Evolutionary conservation across 2,797 vertebrate species (phyloP), one percentile per base, ranked within the genome.

Genomic region (Amblyopsis hoosieri): DNA sequence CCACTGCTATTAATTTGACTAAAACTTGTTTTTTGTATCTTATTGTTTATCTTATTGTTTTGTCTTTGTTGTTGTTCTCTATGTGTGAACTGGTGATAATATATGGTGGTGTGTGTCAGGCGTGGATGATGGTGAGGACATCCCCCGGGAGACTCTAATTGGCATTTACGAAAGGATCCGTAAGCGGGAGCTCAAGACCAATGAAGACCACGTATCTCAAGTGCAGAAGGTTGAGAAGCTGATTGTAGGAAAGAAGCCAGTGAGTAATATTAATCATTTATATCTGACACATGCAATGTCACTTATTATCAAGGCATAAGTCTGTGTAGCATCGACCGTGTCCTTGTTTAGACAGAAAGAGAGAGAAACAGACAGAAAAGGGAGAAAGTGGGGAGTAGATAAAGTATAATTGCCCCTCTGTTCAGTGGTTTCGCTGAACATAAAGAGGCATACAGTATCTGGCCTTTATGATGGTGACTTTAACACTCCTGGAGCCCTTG

Each of bases 211-310:
- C 0, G 96, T 99, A 56, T 99, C 98, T 0, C 98, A 99, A 77
- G 98, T 99, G 78, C 96, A 98, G 90, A 99, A 99, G 89, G 98
- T 99, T 62, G 98, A 99, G 85, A 98, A 99, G 78, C 96, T 99
- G 82, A 99, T 99, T 1, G 97, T 99, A 60, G 96, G 98, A 31
- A 99, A 99, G 89, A 99, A 99, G 82, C 96, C 96, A 12, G 98
- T 99, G 87, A 83, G 97, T 82, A 12, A 6, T 14, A 0, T 15
- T 62, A n/a, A 0, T 12, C 55, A 17, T 14, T 9, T 19, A 45
- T 12, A 17, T 45, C n/a, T 42, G 54, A 12, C 6, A 33, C 13
- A n/a, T 42, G 33, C 23, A 8, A 13, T 14, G n/a, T 48, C 47
- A 48, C n/a, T 14, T 14, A 13, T n/a, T 48, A 2, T 14, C 47